phyloP scores from a whole-genome alignment of 2,888 invertebrate species.

The Eilema sororculum region DNA sequence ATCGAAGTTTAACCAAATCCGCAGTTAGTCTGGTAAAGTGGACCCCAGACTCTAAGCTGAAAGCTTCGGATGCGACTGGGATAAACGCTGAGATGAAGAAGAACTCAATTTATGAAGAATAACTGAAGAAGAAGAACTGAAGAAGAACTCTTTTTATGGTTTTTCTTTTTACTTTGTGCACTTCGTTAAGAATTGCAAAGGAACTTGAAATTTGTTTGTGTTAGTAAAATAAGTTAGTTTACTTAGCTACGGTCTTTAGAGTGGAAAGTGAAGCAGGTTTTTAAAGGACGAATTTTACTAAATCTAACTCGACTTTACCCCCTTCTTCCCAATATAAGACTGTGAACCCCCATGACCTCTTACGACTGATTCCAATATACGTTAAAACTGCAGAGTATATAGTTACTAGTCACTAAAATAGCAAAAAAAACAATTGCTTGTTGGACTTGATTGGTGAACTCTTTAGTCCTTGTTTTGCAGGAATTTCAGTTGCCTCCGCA shows the following conservation, averaged over 20 bases:
- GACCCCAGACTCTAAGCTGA: no score
- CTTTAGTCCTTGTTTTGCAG: conserved; percentile 29
- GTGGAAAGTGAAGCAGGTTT: no score
- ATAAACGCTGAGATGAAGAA: no score
- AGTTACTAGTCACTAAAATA: conserved; percentile 27
- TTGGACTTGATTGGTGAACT: conserved; percentile 39
- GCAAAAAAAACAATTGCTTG: conserved; percentile 39
- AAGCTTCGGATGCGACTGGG: no score
- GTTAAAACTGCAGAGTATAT: conserved; percentile 17
- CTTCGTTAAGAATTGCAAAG: neutral
- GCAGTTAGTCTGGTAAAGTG: no score
- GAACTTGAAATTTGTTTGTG: neutral
- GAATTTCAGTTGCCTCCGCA: conserved; percentile 24
- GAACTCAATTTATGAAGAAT: no score
- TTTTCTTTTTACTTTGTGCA: neutral
- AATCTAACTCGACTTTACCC: neutral
- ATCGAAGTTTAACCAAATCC: no score
- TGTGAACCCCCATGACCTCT: neutral
- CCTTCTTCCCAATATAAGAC: neutral
- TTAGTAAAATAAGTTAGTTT: no score
- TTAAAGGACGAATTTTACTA: neutral
- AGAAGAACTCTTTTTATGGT: no score
- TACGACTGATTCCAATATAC: neutral
- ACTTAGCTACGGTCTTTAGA: no score
- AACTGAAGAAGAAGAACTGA: no score